Evolutionary conservation across 2,113 vertebrate species (phyloP), one percentile per base, ranked within the genome.

Genomic region (Arizona elegans): DNA sequence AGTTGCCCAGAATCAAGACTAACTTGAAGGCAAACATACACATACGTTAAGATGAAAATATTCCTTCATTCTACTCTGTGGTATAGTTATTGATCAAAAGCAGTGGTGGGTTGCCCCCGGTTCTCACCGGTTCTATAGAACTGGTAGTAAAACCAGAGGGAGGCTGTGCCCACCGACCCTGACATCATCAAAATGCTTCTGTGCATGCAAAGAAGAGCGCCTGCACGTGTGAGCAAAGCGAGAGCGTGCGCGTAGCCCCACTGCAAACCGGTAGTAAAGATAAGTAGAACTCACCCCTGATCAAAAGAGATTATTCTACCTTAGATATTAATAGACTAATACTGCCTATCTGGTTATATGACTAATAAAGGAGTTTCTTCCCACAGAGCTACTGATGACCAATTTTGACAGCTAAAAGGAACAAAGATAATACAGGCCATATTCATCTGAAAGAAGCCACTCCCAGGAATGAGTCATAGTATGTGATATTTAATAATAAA

Each of bases 311-410:
- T 87, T 13, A 70, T 62, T 91, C 50, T 89, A 90, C 90, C 95
- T 95, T 92, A 2, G 8, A 93, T 93, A 91, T 95, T 96, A 95
- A 94, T 93, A 95, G 95, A 91, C 95, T 97, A 95, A 94, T 93
- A 95, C 96, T 94, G 86, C 93, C 94, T 95, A 96, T 93, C 47
- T 75, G 93, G 90, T 58, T 93, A 38, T 81, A 96, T 97, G 95
- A 97, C 95, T 97, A 97, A 97, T 95, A 94, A 96, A 96, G 93
- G 96, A 96, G 93, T 95, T 94, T 95, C 94, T 96, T 97, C 91
- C 92, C 94, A 95, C 91, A 15, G 52, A 94, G 92, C 93, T 95
- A 0, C 1, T 70, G 94, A 95, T 97, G 96, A 97, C 94, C 96
- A 95, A 0, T 97, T 96, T 96, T 92, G 96, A 93, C 91, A 91